A percentile compares a stretch with the other conserved stretches of the same genome.
These are phyloP conservation scores for Pseudopleuronectes americanus DNA, from an alignment of 2,797 vertebrate species.

Conservation along the genomic window DNA sequence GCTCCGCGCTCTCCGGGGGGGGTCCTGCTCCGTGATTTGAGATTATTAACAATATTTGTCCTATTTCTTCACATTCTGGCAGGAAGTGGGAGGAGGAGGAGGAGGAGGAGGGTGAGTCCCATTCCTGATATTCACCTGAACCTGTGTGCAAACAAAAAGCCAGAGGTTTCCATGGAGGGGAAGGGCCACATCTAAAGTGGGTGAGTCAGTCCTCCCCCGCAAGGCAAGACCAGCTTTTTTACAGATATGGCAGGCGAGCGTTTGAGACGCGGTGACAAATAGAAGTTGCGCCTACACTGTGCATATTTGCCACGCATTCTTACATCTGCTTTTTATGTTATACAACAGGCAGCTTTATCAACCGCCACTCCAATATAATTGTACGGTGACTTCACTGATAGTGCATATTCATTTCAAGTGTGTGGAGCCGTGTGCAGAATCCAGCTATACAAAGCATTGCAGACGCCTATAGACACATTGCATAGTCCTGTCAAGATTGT, in stretches of 20 bases:
- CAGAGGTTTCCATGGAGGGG: conserved; percentile 53
- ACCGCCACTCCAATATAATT: conserved; percentile 39
- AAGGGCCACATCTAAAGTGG: conserved; percentile 51
- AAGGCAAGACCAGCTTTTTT: conserved; percentile 51
- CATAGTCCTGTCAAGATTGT: conserved; percentile 87
- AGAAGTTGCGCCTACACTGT: conserved; percentile 13
- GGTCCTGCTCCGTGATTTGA: conserved; percentile 28
- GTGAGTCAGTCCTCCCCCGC: conserved; percentile 51
- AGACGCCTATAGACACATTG: conserved; percentile 66
- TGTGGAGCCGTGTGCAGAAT: conserved; percentile 66
- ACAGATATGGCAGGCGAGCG: conserved; percentile 33
- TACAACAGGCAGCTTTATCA: conserved; percentile 58
- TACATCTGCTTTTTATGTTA: conserved; percentile 44
- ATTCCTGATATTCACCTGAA: conserved; percentile 82
- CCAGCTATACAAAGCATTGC: conserved; percentile 63
- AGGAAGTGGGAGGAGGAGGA: conserved; percentile 58
- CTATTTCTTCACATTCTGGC: conserved; percentile 55
- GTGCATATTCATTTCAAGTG: conserved; percentile 65
- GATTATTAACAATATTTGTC: conserved; percentile 72
- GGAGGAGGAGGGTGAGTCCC: conserved; percentile 59
- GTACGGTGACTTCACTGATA: conserved; percentile 43
- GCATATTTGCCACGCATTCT: conserved; percentile 27
- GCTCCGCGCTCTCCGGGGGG: conserved; percentile 8
- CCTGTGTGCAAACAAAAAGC: conserved; percentile 72
- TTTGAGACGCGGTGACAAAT: conserved; percentile 33